These are phyloP conservation scores for Suillia variegata DNA, from an alignment of 2,888 invertebrate species.

Conservation along the genomic window DNA sequence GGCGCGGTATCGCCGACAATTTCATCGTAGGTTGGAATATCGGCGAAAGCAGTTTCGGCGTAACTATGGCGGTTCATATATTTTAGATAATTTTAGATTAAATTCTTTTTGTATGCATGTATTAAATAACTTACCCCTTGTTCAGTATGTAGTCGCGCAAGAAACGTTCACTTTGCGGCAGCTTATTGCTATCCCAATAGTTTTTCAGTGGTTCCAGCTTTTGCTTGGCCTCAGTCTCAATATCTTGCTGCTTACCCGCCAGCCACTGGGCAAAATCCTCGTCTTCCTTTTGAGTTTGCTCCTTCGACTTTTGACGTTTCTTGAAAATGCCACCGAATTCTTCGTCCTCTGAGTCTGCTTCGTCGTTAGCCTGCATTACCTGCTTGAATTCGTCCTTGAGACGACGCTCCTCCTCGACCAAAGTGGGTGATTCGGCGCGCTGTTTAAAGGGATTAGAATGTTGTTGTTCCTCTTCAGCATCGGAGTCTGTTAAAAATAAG, in stretches of 20 bases:
- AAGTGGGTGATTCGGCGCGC: slow-evolving; percentile 62
- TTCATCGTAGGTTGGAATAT: slow-evolving; percentile 70
- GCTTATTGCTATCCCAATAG: slow-evolving; percentile 82
- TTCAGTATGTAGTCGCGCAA: slow-evolving; percentile 91
- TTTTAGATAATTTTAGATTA: slow-evolving; percentile 11
- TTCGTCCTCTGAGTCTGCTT: slow-evolving; percentile 63
- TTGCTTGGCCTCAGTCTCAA: slow-evolving; percentile 67
- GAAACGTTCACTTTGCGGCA: slow-evolving; percentile 86
- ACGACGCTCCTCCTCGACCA: slow-evolving; percentile 71
- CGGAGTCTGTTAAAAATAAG: slow-evolving; percentile 30
- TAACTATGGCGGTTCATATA: slow-evolving; percentile 60
- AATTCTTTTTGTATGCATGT: too few species aligned
- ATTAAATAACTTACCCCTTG: slow-evolving; percentile 67
- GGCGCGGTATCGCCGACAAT: slow-evolving; percentile 67
- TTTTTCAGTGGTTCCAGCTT: slow-evolving; percentile 78
- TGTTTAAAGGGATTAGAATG: slow-evolving; percentile 34
- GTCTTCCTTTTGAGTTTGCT: slow-evolving; percentile 64
- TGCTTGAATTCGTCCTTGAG: slow-evolving; percentile 70
- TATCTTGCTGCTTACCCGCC: slow-evolving; percentile 72
- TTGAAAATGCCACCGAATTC: slow-evolving; percentile 66
- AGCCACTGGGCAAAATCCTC: slow-evolving; percentile 79
- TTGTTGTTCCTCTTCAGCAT: slow-evolving; percentile 39
- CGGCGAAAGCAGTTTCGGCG: slow-evolving; percentile 62
- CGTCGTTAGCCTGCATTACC: slow-evolving; percentile 58
- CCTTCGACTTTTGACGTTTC: slow-evolving; percentile 64